These are phyloP conservation scores for Manacus vitellinus DNA, from an alignment of 2,113 vertebrate genomes.

Conservation along the genomic window DNA sequence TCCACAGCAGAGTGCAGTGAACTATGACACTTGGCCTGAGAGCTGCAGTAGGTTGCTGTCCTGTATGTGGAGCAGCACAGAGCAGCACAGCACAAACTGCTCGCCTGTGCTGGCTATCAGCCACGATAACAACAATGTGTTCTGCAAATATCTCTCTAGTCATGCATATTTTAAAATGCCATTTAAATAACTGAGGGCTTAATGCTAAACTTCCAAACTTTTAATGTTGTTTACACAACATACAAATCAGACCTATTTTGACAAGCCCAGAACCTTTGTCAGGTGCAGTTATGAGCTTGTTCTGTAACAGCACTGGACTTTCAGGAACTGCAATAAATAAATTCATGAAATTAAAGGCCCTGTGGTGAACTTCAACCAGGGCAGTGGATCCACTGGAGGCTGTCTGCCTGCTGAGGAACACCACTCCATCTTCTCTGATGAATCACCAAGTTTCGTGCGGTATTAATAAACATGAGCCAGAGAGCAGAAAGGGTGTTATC, in stretches of 20 bases:
- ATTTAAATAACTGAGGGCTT: conserved; percentile 1
- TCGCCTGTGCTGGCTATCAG: not conserved
- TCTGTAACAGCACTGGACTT: conserved; percentile 40
- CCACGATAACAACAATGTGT: not conserved
- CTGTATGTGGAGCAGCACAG: not conserved
- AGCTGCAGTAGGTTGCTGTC: not conserved
- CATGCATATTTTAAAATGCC: not conserved
- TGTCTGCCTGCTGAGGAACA: conserved; percentile 49
- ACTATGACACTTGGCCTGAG: not conserved
- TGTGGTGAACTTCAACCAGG: not conserved
- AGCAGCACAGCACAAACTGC: not conserved
- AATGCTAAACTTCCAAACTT: not conserved
- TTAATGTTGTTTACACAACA: not conserved
- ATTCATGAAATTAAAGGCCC: conserved; percentile 7
- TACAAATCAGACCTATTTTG: not conserved
- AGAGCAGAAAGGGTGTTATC: conserved; percentile 24
- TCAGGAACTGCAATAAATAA: conserved; percentile 33
- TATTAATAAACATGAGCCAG: conserved; percentile 65
- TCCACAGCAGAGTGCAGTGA: not conserved
- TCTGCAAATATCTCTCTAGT: not conserved
- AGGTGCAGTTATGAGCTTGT: not conserved
- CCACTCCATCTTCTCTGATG: conserved; percentile 33
- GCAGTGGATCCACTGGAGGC: conserved; percentile 14
- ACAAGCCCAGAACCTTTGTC: conserved; percentile 9
- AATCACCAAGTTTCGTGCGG: not conserved